A percentile compares a stretch with the other conserved stretches of the same genome.
These are phyloP conservation scores for Chrysina gloriosa DNA, from an alignment of 2,888 invertebrate species.

Conservation along the genomic window DNA sequence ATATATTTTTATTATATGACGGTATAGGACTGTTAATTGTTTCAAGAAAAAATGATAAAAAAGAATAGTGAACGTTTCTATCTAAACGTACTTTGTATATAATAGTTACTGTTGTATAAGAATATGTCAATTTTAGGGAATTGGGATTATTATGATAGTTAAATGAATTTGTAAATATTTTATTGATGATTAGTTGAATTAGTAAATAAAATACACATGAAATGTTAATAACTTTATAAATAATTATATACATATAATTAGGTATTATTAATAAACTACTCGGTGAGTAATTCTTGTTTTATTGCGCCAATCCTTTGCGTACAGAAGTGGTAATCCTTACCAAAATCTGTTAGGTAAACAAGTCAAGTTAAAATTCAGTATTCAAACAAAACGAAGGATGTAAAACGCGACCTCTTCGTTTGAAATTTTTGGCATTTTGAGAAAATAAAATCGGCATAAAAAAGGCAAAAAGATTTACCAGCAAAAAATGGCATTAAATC, in stretches of 20 bases:
- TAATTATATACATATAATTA: slow-evolving; percentile 67
- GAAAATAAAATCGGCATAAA: too few relatives aligned
- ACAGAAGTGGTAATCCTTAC: too few relatives aligned
- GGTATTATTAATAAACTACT: slow-evolving; percentile 66
- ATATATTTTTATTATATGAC: slow-evolving; percentile 60
- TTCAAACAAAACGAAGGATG: too few relatives aligned
- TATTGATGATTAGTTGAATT: slow-evolving; percentile 70
- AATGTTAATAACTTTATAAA: slow-evolving; percentile 68
- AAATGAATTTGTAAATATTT: slow-evolving; percentile 69
- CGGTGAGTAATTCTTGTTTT: slow-evolving; percentile 43
- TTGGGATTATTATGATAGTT: slow-evolving; percentile 68
- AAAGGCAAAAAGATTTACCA: too few relatives aligned
- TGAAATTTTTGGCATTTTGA: too few relatives aligned
- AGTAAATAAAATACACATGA: slow-evolving; percentile 63
- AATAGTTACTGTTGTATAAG: slow-evolving; percentile 71
- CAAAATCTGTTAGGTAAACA: too few relatives aligned
- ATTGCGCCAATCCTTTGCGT: too few relatives aligned
- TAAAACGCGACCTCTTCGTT: too few relatives aligned
- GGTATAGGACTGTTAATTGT: slow-evolving; percentile 62
- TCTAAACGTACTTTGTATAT: slow-evolving; percentile 50
- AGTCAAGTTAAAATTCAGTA: too few relatives aligned
- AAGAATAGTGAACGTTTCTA: slow-evolving; percentile 51
- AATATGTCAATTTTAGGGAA: slow-evolving; percentile 79
- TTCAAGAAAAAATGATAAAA: slow-evolving; percentile 49
- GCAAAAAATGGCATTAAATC: too few relatives aligned